Percentiles rank a stretch among this genome's conserved stretches.
These are phyloP conservation scores for Zootermopsis nevadensis DNA, from an alignment of 2,888 invertebrate genomes.

Conservation along the genomic window DNA sequence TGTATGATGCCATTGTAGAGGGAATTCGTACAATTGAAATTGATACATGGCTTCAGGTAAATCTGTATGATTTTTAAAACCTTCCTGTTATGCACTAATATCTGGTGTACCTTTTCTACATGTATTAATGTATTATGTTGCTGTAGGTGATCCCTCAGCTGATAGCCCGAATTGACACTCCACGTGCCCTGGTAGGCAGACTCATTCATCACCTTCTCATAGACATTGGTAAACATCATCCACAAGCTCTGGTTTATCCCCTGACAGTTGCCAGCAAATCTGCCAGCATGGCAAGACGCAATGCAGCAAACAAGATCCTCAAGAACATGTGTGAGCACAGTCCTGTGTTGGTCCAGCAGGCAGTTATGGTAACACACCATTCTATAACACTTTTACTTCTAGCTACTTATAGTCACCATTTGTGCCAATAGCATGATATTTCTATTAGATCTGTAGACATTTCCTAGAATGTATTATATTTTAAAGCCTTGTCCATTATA, in stretches of 20 bases:
- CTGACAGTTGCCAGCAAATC: constrained; percentile 97
- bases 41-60: constrained; percentile 95
- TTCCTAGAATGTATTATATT: too few species aligned
- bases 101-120: neutral
- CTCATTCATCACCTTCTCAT: constrained; percentile 93
- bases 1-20: constrained; percentile 92
- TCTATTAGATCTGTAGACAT: too few species aligned
- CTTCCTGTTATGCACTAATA: neutral
- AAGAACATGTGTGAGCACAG: constrained; percentile 97
- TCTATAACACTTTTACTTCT: neutral
- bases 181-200: constrained; percentile 86
- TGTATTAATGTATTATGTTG: neutral
- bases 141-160: constrained; percentile 92
- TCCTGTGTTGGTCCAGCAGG: constrained; percentile 91
- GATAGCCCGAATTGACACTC: constrained; percentile 97
- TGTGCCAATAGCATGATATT: neutral
- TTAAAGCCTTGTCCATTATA: too few species aligned
- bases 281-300: constrained; percentile 83
- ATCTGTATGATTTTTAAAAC: constrained; percentile 9
- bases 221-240: constrained; percentile 97
- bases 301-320: constrained; percentile 93
- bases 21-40: constrained; percentile 95
- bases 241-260: constrained; percentile 97
- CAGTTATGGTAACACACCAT: constrained; percentile 81
- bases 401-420: neutral